Evolutionary conservation across 2,113 vertebrate species (phyloP).

Genomic region (Arothron firmamentum): DNA sequence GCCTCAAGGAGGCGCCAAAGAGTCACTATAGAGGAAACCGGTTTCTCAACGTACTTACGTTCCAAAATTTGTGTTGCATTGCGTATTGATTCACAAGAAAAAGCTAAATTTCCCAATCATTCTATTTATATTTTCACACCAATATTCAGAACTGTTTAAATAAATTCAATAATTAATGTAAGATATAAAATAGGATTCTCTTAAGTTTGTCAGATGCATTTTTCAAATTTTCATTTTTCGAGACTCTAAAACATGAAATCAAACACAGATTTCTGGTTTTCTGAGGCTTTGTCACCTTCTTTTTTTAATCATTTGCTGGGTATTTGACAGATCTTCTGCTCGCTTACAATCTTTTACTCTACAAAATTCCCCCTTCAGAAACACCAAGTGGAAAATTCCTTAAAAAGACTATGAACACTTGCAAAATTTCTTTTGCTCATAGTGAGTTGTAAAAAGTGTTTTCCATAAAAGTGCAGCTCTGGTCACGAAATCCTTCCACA

Average conservation of each 20-base stretch:
- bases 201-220: not conserved
- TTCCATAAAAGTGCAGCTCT: conserved; percentile 53
- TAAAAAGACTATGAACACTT: conserved; percentile 23
- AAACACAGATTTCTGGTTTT: conserved; percentile 16
- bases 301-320: conserved; percentile 41
- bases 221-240: too few species aligned
- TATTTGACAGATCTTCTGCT: conserved; percentile 16
- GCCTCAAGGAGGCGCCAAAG: too few species aligned
- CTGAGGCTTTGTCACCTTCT: conserved; percentile 4
- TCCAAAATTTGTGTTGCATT: too few species aligned
- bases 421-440: conserved; percentile 18
- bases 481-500: conserved; percentile 45
- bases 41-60: too few species aligned
- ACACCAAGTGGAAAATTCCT: conserved; percentile 29
- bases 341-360: not conserved
- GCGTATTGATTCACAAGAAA: too few species aligned
- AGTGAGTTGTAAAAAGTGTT: conserved; percentile 23
- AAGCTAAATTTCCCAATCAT: too few species aligned
- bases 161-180: too few species aligned
- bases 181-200: too few species aligned
- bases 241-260: conserved; percentile 2
- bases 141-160: too few species aligned
- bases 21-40: too few species aligned
- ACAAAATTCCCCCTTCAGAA: conserved; percentile 10
- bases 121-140: too few species aligned